Evolutionary conservation across 1,140 invertebrate species (phyloP).

Genomic region (Drosophila nikananu): DNA sequence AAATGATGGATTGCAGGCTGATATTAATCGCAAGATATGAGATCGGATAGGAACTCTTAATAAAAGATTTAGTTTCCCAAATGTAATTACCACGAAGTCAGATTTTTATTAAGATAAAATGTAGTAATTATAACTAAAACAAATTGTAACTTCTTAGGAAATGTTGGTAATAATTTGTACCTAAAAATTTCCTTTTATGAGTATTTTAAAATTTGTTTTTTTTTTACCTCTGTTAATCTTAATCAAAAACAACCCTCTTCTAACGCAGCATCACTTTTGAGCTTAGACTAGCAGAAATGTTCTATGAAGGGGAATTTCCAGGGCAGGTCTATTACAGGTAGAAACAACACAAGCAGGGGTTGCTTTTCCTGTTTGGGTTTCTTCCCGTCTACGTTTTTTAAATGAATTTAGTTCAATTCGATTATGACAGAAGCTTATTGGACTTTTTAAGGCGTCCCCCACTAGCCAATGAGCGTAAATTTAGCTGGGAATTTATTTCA

Average conservation of each 20-base stretch:
- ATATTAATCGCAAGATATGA: conserved; percentile 14
- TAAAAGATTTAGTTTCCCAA: neutral
- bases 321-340: conserved; percentile 72
- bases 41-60: conserved; percentile 2
- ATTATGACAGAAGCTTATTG: conserved; percentile 62
- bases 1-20: conserved; percentile 44
- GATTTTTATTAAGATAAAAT: neutral
- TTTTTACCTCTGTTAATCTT: neutral
- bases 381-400: conserved; percentile 59
- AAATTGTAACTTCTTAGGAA: neutral
- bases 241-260: conserved; percentile 2
- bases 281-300: conserved; percentile 22
- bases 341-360: conserved; percentile 37
- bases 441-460: conserved; percentile 4
- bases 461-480: conserved; percentile 47
- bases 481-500: conserved; percentile 32
- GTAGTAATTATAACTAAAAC: neutral
- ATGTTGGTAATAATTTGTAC: neutral
- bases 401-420: conserved; percentile 70
- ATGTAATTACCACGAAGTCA: neutral
- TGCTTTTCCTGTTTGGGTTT: conserved; percentile 23
- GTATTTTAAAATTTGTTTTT: neutral
- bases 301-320: conserved; percentile 22
- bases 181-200: neutral
- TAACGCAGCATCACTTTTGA: conserved; percentile 12